Evolutionary conservation across 35 echinoderm and acorn worm species (phyloP).

Genomic region (Strongylocentrotus purpuratus): DNA sequence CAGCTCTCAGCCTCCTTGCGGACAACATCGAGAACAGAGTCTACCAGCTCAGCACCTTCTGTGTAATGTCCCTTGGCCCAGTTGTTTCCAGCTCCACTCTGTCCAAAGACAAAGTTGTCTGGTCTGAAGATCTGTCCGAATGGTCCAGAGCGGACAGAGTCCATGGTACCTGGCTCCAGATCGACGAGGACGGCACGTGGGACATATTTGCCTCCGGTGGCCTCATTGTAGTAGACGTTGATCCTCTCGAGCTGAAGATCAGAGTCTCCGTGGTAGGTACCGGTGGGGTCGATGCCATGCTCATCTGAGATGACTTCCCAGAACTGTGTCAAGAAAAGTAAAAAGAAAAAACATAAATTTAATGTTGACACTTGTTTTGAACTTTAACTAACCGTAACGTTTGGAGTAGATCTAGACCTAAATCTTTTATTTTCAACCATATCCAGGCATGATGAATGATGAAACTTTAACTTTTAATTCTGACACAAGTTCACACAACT

Average conservation of each 20-base stretch:
- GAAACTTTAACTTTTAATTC: no score
- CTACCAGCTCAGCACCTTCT: constrained; percentile 95
- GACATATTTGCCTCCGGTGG: constrained; percentile 85
- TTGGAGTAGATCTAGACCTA: no score
- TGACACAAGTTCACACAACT: no score
- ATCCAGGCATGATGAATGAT: no score
- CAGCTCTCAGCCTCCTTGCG: constrained; percentile 95
- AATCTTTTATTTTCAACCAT: no score
- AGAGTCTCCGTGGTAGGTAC: constrained; percentile 96
- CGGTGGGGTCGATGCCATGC: constrained; percentile 95
- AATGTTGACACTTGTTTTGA: background rate
- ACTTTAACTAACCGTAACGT: background rate
- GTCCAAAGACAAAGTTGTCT: constrained; percentile 97
- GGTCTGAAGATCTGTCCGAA: constrained; percentile 93
- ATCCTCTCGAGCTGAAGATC: constrained; percentile 85
- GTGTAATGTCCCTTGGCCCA: constrained; percentile 99
- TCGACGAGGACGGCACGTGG: constrained; percentile 91
- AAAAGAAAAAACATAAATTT: background rate
- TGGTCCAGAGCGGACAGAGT: constrained; percentile 97
- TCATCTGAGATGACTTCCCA: constrained; percentile 90
- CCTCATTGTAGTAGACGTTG: constrained; percentile 95
- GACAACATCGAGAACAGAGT: constrained; percentile 90
- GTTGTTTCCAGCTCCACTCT: constrained; percentile 99
- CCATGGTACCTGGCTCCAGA: constrained; percentile 97
- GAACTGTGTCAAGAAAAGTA: constrained; percentile 50